These are phyloP conservation scores for Orestias chungarensis DNA, from an alignment of 2,797 vertebrate species.

Conservation along the genomic window DNA sequence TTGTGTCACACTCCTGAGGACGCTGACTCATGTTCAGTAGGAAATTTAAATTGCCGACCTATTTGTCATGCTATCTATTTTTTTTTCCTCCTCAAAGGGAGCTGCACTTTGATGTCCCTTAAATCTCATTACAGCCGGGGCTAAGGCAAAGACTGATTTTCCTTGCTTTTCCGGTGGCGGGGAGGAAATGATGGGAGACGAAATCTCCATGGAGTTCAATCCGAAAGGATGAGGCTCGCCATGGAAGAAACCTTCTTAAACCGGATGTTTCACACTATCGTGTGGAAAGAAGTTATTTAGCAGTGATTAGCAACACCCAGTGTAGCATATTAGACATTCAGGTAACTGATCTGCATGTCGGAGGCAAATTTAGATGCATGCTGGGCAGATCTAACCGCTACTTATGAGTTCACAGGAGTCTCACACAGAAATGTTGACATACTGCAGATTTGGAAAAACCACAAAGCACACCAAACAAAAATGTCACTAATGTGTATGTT, in stretches of 20 bases:
- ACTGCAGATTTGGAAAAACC: neutral
- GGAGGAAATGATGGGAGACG: slow-evolving; percentile 61
- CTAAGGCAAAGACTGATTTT: slow-evolving; percentile 68
- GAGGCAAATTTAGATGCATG: neutral
- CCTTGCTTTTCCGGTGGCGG: slow-evolving; percentile 48
- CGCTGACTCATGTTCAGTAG: slow-evolving; percentile 65
- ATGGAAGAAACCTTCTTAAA: slow-evolving; percentile 49
- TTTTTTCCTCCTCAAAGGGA: slow-evolving; percentile 68
- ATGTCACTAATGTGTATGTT: neutral
- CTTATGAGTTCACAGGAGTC: neutral
- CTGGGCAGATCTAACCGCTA: neutral
- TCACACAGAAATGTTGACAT: too few relatives aligned
- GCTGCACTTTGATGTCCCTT: slow-evolving; percentile 78
- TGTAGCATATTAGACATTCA: neutral
- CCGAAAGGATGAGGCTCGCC: slow-evolving; percentile 50
- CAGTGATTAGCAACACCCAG: neutral
- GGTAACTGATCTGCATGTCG: neutral
- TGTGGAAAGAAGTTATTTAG: neutral
- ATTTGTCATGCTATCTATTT: slow-evolving; percentile 71
- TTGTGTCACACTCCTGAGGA: slow-evolving; percentile 48
- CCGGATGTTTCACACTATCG: slow-evolving; percentile 16
- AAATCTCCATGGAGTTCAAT: slow-evolving; percentile 69
- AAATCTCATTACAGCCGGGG: slow-evolving; percentile 79
- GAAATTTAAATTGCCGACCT: slow-evolving; percentile 76
- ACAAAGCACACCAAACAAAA: neutral